Evolutionary conservation across 2,113 vertebrate species (phyloP), one percentile per base, ranked within the genome.

Genomic region (Zeus faber): DNA sequence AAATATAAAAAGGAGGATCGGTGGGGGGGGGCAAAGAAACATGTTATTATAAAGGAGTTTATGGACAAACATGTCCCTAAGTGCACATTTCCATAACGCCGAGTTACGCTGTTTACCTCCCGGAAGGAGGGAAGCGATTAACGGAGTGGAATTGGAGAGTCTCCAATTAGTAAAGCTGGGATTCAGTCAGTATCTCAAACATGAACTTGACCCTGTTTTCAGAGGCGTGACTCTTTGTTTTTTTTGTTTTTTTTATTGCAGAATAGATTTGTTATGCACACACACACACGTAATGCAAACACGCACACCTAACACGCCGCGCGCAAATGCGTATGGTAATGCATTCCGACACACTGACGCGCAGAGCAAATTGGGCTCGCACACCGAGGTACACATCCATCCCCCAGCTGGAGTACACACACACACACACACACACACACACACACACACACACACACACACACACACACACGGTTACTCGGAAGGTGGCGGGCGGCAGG

Each of bases 51-150:
- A 14, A 41, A 40, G n/a, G 16, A 18, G 37, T 55, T 31, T 26
- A 14, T 7, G 39, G 40, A 6, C 5, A 63, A 63, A 67, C 29
- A 17, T 64, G 71, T 70, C 70, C 20, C 39, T 23, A 69, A 76
- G 67, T 65, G 22, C 2, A 29, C 51, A 75, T 85, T 82, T 79
- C 74, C 72, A 82, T 83, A 73, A 83, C 78, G 65, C 72, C 72
- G 72, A 45, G 80, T 75, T 79, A 79, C 64, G 58, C 26, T 82
- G 79, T 82, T 79, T 77, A 74, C 58, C 45, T 51, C 51, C 6
- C 14, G 67, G 66, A 76, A 56, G 46, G 57, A 40, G 75, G 72
- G 55, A 9, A 10, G 35, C 59, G 76, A 84, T 80, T 79, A 82
- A 68, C 21, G 7, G 5, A 0, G 22, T 6, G 24, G 56, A 45